Evolutionary conservation across 2,888 invertebrate genomes (phyloP), one percentile per base, ranked within the genome.

Genomic region (Meiosimyza platycephala): DNA sequence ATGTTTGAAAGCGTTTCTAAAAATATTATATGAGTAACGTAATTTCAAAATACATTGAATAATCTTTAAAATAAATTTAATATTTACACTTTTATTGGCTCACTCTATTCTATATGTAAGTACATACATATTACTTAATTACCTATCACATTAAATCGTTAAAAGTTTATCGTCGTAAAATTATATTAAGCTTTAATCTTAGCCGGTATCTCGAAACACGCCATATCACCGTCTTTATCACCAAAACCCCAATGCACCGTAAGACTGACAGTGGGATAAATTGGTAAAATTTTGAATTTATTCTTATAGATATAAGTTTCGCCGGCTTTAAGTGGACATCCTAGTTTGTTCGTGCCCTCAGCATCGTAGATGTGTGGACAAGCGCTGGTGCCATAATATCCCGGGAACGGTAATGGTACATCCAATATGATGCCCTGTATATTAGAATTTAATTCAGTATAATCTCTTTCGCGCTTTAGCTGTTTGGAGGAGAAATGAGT

Each of bases 191-290:
- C 81, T 78, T 84, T 88, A 78, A 93, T 94, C 83, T 88, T 91
- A n/a, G 91, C 91, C 3, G 91, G 91, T 55, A 93, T 89, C 86
- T 91, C 90, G 86, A 94, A 94, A 81, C 94, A 94, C 33, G 81
- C 84, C 1, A 91, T 81, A 72, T 89, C 87, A 7, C 88, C 86
- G 2, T 89, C 81, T 5, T 85, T 82, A 22, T 87, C 85, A 33
- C 83, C 84, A 65, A 94, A 84, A 1, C 89, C 90, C 92, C 93
- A 94, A 77, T 91, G 90, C 0, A 94, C 92, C 11, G 85, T 87
- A n/a, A 90, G 81, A 28, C 86, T 84, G 3, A 91, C 80, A 0
- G 81, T 79, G 1, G 91, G 91, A 79, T 91, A 91, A 28, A 90
- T 78, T 0, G 78, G 76, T 6, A 88, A 83, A 6, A 94, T 83